These are phyloP conservation scores for Folsomia candida DNA, from an alignment of 2,888 invertebrate species.

Conservation along the genomic window DNA sequence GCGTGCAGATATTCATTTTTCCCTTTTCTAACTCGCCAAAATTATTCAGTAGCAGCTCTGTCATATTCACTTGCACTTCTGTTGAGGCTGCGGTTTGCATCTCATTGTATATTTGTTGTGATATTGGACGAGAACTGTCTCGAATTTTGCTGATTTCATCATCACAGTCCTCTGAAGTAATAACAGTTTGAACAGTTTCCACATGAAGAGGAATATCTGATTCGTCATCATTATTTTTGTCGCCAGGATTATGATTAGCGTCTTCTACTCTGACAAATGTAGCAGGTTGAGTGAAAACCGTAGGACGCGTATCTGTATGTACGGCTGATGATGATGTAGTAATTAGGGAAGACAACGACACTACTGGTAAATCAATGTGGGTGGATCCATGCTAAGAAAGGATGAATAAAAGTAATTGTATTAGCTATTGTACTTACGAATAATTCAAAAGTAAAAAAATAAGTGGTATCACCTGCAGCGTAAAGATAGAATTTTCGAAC, in stretches of 20 bases:
- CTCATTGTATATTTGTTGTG: background rate
- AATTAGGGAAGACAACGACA: background rate
- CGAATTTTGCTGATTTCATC: background rate
- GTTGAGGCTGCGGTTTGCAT: background rate
- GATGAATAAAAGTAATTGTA: background rate
- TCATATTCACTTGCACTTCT: background rate
- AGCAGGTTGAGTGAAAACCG: background rate
- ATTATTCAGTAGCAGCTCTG: background rate
- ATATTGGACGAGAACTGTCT: background rate
- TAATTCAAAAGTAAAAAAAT: too few relatives aligned
- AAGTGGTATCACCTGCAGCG: background rate
- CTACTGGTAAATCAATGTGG: background rate
- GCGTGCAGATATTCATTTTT: slow-evolving; percentile 52
- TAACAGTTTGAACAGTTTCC: background rate
- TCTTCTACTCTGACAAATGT: background rate
- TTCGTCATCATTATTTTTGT: background rate
- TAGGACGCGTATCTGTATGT: background rate
- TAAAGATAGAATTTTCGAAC: background rate
- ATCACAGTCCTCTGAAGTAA: background rate
- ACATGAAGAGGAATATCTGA: background rate
- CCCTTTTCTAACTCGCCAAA: background rate
- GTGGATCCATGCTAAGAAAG: too few relatives aligned
- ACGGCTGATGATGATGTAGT: background rate
- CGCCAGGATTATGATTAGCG: background rate
- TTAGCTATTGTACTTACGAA: background rate